Evolutionary conservation across 2,888 invertebrate genomes (phyloP), one percentile per base, ranked within the genome.

Genomic region (Dioctria rufipes): DNA sequence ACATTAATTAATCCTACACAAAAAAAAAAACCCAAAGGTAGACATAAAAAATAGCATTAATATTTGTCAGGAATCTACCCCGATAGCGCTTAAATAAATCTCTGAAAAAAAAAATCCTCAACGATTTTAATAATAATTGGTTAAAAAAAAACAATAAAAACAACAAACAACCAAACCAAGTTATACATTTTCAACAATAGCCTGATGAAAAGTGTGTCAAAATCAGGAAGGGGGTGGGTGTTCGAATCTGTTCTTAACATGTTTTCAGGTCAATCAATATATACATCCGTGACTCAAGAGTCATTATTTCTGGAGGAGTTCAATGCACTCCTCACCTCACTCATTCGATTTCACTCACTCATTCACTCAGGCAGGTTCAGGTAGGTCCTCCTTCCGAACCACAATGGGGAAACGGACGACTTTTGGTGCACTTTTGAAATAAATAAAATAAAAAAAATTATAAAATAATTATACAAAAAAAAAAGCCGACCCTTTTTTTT

Each of bases 211-310:
- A 83, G 82, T 84, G 80, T 84, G 84, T 84, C 84, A 84, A 84
- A 83, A 84, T 84, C 83, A 83, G 83, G 81, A 81, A 84, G 83
- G 80, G 82, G 82, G 25, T 25, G 25, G 83, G 83, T 63, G 63
- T 66, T 66, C 54, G 58, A 39, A 79, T 67, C 58, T 67, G 66
- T 79, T 66, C 58, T 66, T 49, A 83, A 78, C 83, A 83, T 83
- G 82, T 84, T 84, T 84, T 81, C 84, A 84, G 84, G 84, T 84
- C 84, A 84, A 84, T 84, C 84, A 82, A 84, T 84, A 84, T 81
- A 82, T 82, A 82, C 81, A 83, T 84, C 83, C 83, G 83, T 84
- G 83, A 83, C 83, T 84, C 82, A 82, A 83, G 83, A 83, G 83
- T 82, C 83, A 83, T 83, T 83, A 81, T 80, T 79, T 81, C 79